Evolutionary conservation across 2,797 vertebrate species (phyloP), one percentile per base, ranked within the genome.

Genomic region (Limnodromus scolopaceus): DNA sequence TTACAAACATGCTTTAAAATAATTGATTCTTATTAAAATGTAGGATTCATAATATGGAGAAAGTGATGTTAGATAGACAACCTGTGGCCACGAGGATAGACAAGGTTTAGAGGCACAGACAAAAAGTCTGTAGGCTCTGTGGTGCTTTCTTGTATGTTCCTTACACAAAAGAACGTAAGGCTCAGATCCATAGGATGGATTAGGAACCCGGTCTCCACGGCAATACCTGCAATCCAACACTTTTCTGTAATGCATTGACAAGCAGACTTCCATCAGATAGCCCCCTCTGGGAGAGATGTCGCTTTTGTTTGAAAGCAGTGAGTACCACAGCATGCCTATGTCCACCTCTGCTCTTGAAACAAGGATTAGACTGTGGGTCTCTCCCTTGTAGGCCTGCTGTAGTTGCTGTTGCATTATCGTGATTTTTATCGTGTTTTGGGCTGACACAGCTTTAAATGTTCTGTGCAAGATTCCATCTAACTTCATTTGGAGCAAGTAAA

Each of bases 111-210:
- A 74, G 19, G 27, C 28, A 46, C 5, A 51, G 54, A 19, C 30
- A 17, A 61, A 89, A 39, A 43, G n/a, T 5, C 66, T 79, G 49
- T 36, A 24, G 22, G 16, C 19, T 61, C 18, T 32, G 5, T 19
- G 55, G 5, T 69, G 11, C 75, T 48, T 79, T 45, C 25, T 49
- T 70, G 2, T 8, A 4, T 30, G 10, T 24, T 79, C 45, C 32
- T 68, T 68, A 25, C 6, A 11, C 15, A 51, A 51, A 38, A 0
- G 0, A 71, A 27, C 43, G 17, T 30, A 17, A 48, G 27, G 23
- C 43, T 68, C 17, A 27, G 16, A 39, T 84, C 28, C n/a, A 7
- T 17, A 61, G 55, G 58, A 66, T 30, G 7, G 11, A 11, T 51
- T 64, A 27, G 25, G 20, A 43, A 12, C 36, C 6, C 3, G 3